Percentiles rank a stretch among this genome's conserved stretches.
Evolutionary conservation across 2,888 invertebrate species (phyloP).

Genomic region (Galeopsomyia nigrocyanea): DNA sequence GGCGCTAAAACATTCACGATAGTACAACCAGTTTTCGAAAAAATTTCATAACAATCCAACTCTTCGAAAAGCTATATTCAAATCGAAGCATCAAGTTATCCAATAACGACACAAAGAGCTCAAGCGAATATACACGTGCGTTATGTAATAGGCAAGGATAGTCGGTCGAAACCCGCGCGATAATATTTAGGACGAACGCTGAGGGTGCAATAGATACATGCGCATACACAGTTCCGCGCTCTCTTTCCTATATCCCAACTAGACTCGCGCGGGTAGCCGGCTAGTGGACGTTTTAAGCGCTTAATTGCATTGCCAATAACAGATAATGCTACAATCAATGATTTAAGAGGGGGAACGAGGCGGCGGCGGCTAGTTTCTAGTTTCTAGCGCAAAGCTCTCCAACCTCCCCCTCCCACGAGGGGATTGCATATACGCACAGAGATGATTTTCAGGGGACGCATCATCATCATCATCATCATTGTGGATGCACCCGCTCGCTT

Average conservation of each 20-base stretch:
- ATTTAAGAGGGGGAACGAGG: slow-evolving; percentile 59
- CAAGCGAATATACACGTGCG: no score
- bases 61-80: no score
- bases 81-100: no score
- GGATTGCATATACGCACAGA: not conserved
- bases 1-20: no score
- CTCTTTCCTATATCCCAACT: not conserved
- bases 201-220: slow-evolving; percentile 25
- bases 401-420: no score
- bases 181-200: slow-evolving; percentile 30
- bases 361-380: not conserved
- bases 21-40: no score
- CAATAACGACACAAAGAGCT: no score
- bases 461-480: slow-evolving; percentile 10
- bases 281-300: slow-evolving; percentile 59
- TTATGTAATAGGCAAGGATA: no score
- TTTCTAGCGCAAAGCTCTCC: not conserved
- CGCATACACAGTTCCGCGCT: not conserved
- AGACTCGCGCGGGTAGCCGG: not conserved
- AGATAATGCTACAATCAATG: slow-evolving; percentile 69
- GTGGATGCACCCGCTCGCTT: slow-evolving; percentile 30
- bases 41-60: no score
- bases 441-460: slow-evolving; percentile 18
- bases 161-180: not conserved
- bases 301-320: slow-evolving; percentile 69